Evolutionary conservation across 2,797 vertebrate genomes (phyloP).

Genomic region (Syncerus caffer): DNA sequence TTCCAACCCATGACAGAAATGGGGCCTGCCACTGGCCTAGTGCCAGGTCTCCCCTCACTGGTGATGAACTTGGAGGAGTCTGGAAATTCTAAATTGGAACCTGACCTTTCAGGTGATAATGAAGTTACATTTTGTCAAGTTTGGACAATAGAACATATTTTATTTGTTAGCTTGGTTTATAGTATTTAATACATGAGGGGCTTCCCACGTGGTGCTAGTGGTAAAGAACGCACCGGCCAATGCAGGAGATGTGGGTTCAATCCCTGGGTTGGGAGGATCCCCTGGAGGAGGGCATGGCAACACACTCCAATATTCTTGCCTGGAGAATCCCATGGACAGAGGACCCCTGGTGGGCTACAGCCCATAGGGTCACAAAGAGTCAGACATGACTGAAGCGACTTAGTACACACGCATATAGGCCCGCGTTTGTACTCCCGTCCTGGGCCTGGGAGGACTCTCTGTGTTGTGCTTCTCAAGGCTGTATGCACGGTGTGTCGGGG

Average conservation of each 20-base stretch:
- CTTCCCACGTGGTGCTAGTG: not conserved
- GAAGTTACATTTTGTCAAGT: not conserved
- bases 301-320: not conserved
- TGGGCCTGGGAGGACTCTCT: not conserved
- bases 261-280: not conserved
- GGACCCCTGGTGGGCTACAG: not conserved
- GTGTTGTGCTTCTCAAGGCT: not conserved
- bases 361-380: not conserved
- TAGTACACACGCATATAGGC: not conserved
- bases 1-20: not conserved
- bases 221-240: not conserved
- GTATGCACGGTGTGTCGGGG: accelerated
- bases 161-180: not conserved
- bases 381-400: not conserved
- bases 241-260: not conserved
- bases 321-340: not conserved
- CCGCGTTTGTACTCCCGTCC: not conserved
- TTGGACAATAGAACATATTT: not conserved
- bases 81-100: not conserved
- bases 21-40: not conserved
- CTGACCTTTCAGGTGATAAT: not conserved
- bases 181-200: not conserved
- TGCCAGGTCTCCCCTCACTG: not conserved
- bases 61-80: not conserved
- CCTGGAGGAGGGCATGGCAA: not conserved